phyloP scores from a whole-genome alignment of 1,140 invertebrate species.

The Homalodisca vitripennis region DNA sequence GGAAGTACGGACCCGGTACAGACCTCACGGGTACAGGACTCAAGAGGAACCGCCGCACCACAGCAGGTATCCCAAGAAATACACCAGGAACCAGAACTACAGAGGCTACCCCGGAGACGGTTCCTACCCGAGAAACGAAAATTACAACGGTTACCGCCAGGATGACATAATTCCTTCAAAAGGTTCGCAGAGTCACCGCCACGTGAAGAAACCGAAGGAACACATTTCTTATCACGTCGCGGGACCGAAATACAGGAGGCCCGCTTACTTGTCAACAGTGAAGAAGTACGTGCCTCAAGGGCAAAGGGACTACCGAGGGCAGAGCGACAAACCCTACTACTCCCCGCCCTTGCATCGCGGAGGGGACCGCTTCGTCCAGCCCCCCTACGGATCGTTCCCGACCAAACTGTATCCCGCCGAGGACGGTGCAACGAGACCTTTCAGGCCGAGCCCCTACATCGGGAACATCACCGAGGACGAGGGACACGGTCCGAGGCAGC shows the following conservation, averaged over 20 bases:
- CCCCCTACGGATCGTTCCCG: too few relatives aligned
- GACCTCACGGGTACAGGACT: not conserved
- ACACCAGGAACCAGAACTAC: not conserved
- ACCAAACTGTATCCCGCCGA: not conserved
- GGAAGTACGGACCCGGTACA: not conserved
- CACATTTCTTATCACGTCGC: not conserved
- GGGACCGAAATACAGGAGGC: not conserved
- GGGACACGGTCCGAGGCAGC: not conserved
- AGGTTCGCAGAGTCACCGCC: not conserved
- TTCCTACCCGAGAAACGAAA: not conserved
- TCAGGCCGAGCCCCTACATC: slow-evolving; percentile 13
- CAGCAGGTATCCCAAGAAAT: not conserved
- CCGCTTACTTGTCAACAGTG: too few relatives aligned
- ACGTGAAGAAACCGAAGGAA: not conserved
- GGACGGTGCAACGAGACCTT: not conserved
- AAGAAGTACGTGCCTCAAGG: too few relatives aligned
- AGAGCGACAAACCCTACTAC: too few relatives aligned
- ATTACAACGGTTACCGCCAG: not conserved
- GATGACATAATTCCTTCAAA: not conserved
- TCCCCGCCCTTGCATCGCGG: too few relatives aligned
- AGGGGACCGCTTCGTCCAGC: too few relatives aligned
- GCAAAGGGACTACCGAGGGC: too few relatives aligned
- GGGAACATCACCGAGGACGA: not conserved
- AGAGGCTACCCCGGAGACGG: not conserved
- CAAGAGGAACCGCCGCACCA: not conserved